These are phyloP conservation scores for Heliconius melpomene DNA, from an alignment of 1,140 invertebrate genomes.

Conservation along the genomic window DNA sequence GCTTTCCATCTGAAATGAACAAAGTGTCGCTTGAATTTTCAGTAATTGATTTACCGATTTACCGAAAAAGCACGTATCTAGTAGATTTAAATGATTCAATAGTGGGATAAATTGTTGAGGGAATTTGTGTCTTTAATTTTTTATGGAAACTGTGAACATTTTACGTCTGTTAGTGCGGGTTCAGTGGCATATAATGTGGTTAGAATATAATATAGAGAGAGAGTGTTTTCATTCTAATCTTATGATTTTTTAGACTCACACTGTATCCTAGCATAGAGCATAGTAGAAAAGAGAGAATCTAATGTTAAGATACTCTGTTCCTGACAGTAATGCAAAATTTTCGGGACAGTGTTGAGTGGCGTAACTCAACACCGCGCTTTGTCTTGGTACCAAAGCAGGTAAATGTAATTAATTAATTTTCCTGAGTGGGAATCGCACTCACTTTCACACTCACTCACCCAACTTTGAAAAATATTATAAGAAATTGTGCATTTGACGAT, in stretches of 20 bases:
- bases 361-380: no score
- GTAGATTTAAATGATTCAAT: conserved; percentile 27
- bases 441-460: no score
- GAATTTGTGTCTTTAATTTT: background rate
- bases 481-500: background rate
- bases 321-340: no score
- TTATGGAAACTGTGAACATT: background rate
- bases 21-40: conserved; percentile 28
- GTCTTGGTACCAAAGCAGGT: background rate
- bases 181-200: background rate
- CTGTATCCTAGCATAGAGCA: no score
- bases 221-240: no score
- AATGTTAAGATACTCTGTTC: no score
- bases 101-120: conserved; percentile 27
- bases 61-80: conserved; percentile 31
- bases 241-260: no score
- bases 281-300: no score
- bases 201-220: background rate
- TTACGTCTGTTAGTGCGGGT: background rate
- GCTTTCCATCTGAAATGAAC: background rate
- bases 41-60: conserved; percentile 37
- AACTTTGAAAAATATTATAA: background rate
- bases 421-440: no score
- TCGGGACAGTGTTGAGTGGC: no score
- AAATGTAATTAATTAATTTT: background rate